Evolutionary conservation across 2,113 vertebrate genomes (phyloP).

Genomic region (Neotragus pygmaeus): DNA sequence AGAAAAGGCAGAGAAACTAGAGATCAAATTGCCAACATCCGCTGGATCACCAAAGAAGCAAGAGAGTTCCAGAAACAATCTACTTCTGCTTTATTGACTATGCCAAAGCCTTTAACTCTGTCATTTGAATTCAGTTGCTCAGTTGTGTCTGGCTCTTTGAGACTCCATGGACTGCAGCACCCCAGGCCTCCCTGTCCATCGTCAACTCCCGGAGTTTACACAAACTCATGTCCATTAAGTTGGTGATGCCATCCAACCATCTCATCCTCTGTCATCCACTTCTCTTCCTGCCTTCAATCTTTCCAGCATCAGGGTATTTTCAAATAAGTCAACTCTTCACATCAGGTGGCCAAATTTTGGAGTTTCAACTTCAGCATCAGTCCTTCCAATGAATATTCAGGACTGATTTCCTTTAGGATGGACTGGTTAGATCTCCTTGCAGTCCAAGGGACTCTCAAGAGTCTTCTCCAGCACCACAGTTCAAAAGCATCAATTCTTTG

Average conservation of each 20-base stretch:
- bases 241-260: not conserved
- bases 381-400: not conserved
- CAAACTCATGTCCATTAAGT: not conserved
- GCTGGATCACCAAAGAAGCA: rapidly evolving
- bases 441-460: not conserved
- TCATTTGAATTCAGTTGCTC: not conserved
- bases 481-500: not conserved
- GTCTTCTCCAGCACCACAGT: not conserved
- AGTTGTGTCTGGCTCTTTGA: not conserved
- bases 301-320: not conserved
- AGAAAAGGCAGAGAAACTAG: not conserved
- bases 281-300: not conserved
- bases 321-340: not conserved
- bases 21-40: not conserved
- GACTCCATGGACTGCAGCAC: not conserved
- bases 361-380: not conserved
- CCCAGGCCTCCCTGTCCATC: not conserved
- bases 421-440: not conserved
- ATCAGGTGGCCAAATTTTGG: not conserved
- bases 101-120: not conserved
- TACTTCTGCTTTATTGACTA: not conserved
- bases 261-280: not conserved
- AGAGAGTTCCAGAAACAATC: not conserved
- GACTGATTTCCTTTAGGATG: not conserved
- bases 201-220: not conserved